These are phyloP conservation scores for Cataglyphis albicans DNA, from an alignment of 2,888 invertebrate genomes.

Conservation along the genomic window DNA sequence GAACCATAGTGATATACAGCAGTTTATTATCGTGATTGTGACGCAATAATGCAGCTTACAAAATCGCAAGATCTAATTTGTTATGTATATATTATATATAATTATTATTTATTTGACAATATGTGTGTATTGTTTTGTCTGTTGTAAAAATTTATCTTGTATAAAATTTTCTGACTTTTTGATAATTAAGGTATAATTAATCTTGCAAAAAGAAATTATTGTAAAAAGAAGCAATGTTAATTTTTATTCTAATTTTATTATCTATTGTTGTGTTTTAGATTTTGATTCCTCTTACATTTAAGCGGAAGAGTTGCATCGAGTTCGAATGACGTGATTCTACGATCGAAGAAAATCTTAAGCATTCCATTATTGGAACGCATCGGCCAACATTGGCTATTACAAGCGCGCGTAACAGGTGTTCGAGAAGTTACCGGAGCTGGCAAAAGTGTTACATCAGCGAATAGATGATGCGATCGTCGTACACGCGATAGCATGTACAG, in stretches of 20 bases:
- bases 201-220: not conserved
- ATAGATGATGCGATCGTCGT: slow-evolving; percentile 27
- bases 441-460: slow-evolving; percentile 54
- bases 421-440: slow-evolving; percentile 55
- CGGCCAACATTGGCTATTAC: slow-evolving; percentile 23
- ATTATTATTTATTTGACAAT: not conserved
- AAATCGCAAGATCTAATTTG: not conserved
- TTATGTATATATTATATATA: not conserved
- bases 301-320: slow-evolving; percentile 7
- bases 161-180: not conserved
- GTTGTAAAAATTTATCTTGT: too few species aligned
- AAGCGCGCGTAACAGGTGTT: slow-evolving; percentile 56
- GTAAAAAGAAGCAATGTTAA: not conserved
- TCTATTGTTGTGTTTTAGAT: not conserved
- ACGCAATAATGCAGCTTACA: slow-evolving; percentile 11
- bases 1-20: slow-evolving; percentile 34
- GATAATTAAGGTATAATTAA: not conserved
- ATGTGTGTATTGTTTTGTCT: not conserved
- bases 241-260: not conserved
- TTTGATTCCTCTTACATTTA: not conserved
- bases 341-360: slow-evolving; percentile 22
- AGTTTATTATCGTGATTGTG: not conserved
- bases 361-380: slow-evolving; percentile 6
- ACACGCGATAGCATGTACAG: not conserved
- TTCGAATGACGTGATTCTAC: not conserved